Base-by-base conservation (phyloP, 2,797 vertebrate genomes). In the Halcyon chelicuti region DNA sequence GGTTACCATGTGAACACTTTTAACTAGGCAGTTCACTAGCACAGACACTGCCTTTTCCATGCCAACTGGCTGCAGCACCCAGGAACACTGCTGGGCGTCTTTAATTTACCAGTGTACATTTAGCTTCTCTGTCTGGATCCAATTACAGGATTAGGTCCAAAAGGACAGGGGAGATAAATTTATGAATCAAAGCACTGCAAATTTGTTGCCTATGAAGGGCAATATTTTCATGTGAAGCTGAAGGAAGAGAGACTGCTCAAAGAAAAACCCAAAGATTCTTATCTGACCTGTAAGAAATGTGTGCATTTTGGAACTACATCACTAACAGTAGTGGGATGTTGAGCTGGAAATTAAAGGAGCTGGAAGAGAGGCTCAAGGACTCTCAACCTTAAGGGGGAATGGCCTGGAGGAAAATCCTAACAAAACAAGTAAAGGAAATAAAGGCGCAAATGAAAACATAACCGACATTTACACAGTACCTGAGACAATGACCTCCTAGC, bases 381-480 rank as follows among this genome's bases (percentile, higher is more conserved):
- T 61, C 79, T 83, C 55, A 90, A 66, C 13, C 46, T 61, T 26
- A 68, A 62, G 31, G n/a, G 39, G 14, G 23, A 73, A 93, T 31
- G 12, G 37, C 75, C 84, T 86, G 23, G 37, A 86, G 78, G 49
- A 80, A 91, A 92, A 87, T 20, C 8, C 13, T 57, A 42, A 47
- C 14, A 5, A 70, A 62, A 58, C 37, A 12, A n/a, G 55, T 35
- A 72, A n/a, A 68, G 51, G 70, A 95, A 90, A 85, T 67, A 92
- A 89, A 91, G 78, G 57, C 82, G 57, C 7, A 85, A 94, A 94
- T 79, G 49, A 76, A 94, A 96, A 92, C 67, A 58, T 31, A 86
- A 20, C 81, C 79, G 47, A 67, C 62, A 73, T 85, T 78, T 90
- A 73, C 35, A 40, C 49, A 47, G 54, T 70, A 39, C 60, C 51